Percentiles rank a stretch among this genome's conserved stretches.
phyloP scores from a whole-genome alignment of 2,113 vertebrate genomes.

The Chamaetylas fuelleborni region DNA sequence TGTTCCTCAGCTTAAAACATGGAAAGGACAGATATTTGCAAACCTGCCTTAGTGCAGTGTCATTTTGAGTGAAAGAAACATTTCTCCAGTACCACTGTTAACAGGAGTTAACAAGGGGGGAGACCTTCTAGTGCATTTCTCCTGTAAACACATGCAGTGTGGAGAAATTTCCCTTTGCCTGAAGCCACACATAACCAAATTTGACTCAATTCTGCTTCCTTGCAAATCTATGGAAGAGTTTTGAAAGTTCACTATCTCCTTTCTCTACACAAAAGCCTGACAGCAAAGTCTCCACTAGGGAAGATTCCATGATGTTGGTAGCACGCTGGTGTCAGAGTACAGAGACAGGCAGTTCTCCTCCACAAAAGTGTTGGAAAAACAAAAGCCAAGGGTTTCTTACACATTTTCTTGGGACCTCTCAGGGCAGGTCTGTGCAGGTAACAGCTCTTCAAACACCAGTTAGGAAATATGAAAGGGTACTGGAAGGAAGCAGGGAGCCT shows the following conservation, averaged over 20 bases:
- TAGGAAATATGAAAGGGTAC: not conserved
- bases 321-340: fast-evolving
- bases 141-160: not conserved
- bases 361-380: not conserved
- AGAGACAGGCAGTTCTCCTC: not conserved
- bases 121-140: not conserved
- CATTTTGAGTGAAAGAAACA: not conserved
- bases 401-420: not conserved
- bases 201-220: not conserved
- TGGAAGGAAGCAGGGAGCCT: not conserved
- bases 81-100: not conserved
- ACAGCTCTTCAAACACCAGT: not conserved
- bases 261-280: not conserved
- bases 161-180: not conserved
- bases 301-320: not conserved
- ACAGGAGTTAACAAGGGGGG: not conserved
- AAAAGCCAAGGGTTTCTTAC: not conserved
- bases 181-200: not conserved
- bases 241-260: not conserved
- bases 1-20: not conserved
- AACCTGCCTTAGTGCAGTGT: not conserved
- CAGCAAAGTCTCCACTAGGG: not conserved
- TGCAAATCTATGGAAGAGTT: not conserved
- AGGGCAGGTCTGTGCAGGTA: not conserved
- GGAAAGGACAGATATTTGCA: not conserved